Evolutionary conservation across 1,140 invertebrate genomes (phyloP), one percentile per base, ranked within the genome.

Genomic region (Drosophila rhopaloa): DNA sequence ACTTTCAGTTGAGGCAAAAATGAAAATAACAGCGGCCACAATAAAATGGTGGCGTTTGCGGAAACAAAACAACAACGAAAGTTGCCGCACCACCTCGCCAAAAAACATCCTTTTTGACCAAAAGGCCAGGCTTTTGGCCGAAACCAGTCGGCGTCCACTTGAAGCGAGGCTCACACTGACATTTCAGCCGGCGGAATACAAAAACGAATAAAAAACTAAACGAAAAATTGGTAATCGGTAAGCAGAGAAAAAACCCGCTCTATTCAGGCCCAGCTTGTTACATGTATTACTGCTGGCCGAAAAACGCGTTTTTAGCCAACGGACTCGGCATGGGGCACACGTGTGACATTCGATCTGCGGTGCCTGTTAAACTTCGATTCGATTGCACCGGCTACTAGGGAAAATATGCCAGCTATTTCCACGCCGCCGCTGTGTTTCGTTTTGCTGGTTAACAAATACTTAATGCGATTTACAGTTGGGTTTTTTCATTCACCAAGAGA

Each of bases 31-130:
- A 75, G 68, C 72, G 55, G 16, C 41, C 40, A 55, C 67, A 71
- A 71, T 71, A 44, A 71, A 71, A 71, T 71, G 67, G 67, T 48
- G 65, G 83, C 79, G 46, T 71, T 82, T 88, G 83, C 82, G 82
- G 82, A 86, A 86, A 88, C 62, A 88, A 88, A 82, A 82, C 79
- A 82, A 63, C 79, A 79, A 76, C 79, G 79, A 79, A 88, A 83
- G 76, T 77, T 65, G 75, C 78, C 67, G 71, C 57, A 63, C 81
- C 77, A 76, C 53, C 63, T 76, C 43, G 43, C 43, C 38, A 75
- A 78, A 68, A 76, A 76, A 88, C 79, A 86, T 88, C 83, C 82
- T 88, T 85, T 85, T 82, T 70, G 59, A 84, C 67, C 73, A 68
- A 84, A 76, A 84, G 76, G 47, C 74, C 56, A 78, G 44, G 65